phyloP scores from a whole-genome alignment of 2,113 vertebrate genomes.

The Rhinolophus ferrumequinum region DNA sequence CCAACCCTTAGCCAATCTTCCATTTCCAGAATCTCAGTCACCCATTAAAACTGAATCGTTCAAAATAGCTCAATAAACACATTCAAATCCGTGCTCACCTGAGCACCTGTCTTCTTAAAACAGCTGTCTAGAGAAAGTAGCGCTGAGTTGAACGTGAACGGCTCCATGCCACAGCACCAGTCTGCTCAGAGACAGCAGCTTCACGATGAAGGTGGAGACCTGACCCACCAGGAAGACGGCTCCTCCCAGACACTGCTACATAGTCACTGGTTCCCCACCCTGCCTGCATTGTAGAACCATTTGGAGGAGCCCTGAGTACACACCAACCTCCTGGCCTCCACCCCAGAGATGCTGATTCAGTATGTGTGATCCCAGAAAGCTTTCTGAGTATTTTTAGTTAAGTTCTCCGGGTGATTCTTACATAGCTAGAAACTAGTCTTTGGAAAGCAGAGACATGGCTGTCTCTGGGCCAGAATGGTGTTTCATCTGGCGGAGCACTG shows the following conservation, averaged over 20 bases:
- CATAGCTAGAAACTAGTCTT: not conserved
- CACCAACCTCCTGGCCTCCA: not conserved
- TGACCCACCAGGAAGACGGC: not conserved
- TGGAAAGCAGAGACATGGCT: not conserved
- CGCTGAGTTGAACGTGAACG: not conserved
- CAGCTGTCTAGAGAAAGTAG: not conserved
- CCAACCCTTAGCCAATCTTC: not conserved
- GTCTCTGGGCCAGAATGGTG: not conserved
- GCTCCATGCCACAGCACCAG: not conserved
- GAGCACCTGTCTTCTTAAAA: not conserved
- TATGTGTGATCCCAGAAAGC: not conserved
- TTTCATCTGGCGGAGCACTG: not conserved
- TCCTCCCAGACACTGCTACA: not conserved
- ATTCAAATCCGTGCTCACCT: not conserved
- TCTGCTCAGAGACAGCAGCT: not conserved
- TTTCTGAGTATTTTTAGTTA: not conserved
- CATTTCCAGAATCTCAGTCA: constrained; percentile 16
- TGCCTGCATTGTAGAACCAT: not conserved
- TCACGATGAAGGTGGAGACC: not conserved
- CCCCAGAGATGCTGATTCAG: not conserved
- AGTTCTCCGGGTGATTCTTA: not conserved
- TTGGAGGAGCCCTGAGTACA: not conserved
- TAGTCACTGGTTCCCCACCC: not conserved
- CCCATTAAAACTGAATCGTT: not conserved
- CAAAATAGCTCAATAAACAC: not conserved